phyloP scores from a whole-genome alignment of 2,797 vertebrate species.

The Pangasius djambal region DNA sequence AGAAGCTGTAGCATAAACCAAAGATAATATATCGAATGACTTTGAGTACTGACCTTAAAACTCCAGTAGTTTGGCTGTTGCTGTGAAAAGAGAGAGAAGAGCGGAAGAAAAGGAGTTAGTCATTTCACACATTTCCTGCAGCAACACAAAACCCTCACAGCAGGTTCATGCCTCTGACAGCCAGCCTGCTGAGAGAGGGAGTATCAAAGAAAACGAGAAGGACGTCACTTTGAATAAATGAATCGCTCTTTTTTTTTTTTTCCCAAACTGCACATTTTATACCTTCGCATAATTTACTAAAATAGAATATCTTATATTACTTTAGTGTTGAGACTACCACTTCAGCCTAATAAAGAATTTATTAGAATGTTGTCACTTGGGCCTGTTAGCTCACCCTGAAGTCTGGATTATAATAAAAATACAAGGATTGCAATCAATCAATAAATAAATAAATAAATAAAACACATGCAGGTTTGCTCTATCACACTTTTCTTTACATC shows the following conservation, averaged over 20 bases:
- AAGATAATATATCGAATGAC: background rate
- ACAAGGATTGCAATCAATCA: background rate
- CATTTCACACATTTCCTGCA: constrained; percentile 36
- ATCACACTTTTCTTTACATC: background rate
- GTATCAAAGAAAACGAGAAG: background rate
- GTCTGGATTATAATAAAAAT: background rate
- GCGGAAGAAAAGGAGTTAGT: constrained; percentile 16
- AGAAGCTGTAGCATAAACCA: background rate
- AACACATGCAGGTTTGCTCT: background rate
- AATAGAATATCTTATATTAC: background rate
- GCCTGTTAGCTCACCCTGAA: background rate
- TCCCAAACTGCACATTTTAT: background rate
- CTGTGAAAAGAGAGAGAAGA: constrained; percentile 60
- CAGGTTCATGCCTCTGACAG: constrained; percentile 33
- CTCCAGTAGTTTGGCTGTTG: constrained; percentile 99
- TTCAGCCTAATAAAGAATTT: background rate
- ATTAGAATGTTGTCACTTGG: background rate
- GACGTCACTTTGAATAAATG: constrained; percentile 25
- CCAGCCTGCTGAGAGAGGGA: constrained; percentile 4
- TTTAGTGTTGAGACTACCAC: background rate
- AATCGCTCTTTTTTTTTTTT: background rate
- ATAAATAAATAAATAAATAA: background rate
- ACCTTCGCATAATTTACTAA: background rate
- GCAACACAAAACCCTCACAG: constrained; percentile 34
- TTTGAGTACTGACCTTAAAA: constrained; percentile 96